Evolutionary conservation across 2,888 invertebrate species (phyloP), one percentile per base, ranked within the genome.

Genomic region (Trichacis sp.): DNA sequence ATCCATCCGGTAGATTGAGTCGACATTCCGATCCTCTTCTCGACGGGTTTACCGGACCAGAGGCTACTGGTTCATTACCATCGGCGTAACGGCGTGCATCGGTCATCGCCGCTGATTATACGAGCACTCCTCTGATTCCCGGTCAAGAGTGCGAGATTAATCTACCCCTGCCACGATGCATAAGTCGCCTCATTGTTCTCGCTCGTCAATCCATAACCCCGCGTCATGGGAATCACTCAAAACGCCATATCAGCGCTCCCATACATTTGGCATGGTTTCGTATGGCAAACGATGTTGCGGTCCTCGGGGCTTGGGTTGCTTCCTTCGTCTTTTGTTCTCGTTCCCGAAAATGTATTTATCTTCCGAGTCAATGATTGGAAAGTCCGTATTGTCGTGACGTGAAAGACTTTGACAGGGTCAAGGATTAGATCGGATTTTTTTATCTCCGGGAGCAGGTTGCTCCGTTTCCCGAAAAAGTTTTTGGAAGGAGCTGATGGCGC

Each of bases 11-110:
- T 3, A 24, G 24, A 24, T 24, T 8, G 24, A 24, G 24, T 8
- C 24, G 8, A 24, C 24, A 24, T 24, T 24, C 24, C 24, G 24
- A 24, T 24, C 24, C n/a, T n/a, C n/a, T n/a, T n/a, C n/a, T n/a
- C n/a, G n/a, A n/a, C 18, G 49, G 48, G 48, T 48, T 30, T 38
- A 50, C 43, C 43, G 54, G 58, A 58, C 58, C 62, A 62, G 62
- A 61, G 61, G 61, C 64, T 67, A 61, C 64, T 61, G 61, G 64
- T 58, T 64, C 68, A 64, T 68, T 68, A 60, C 60, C 64, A 68
- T 68, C 64, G 57, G 57, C 60, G 58, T 68, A 68, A 68, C 68
- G 68, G 60, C 68, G 47, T 58, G 47, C 64, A 64, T 68, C 68
- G 64, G 54, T 68, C 68, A 68, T 68, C 68, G 48, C 60, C 48